Percentiles rank a stretch among this genome's conserved stretches.
Conservation (phyloP, 1,140 invertebrate species). For the Bombus consobrinus region DNA sequence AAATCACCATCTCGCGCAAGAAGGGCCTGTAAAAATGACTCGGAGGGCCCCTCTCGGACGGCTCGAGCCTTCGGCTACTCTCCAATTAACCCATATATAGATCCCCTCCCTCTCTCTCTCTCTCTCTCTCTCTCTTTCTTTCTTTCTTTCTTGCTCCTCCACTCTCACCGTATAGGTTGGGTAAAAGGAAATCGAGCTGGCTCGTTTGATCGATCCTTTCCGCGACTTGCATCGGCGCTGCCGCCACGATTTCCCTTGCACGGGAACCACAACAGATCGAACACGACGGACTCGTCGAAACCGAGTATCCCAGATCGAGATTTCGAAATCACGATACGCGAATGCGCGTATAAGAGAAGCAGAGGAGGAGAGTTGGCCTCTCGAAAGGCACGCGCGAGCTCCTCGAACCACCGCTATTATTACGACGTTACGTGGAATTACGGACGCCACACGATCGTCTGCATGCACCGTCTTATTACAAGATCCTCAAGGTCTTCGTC, state of each 20-base stretch:
- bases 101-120: background rate
- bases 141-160: no score
- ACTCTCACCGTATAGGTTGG: background rate
- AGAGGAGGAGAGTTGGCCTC: background rate
- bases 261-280: background rate
- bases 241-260: background rate
- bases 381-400: conserved; percentile 21
- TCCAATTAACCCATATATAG: conserved; percentile 55
- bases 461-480: conserved; percentile 9
- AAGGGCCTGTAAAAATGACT: conserved; percentile 28
- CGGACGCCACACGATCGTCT: background rate
- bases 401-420: conserved; percentile 19
- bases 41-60: conserved; percentile 11
- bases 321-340: background rate
- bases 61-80: conserved; percentile 36
- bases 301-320: no score
- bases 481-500: conserved; percentile 11
- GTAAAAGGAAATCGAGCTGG: conserved; percentile 31
- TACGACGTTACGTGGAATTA: conserved; percentile 42
- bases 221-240: background rate
- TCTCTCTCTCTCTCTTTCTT: background rate
- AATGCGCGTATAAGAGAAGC: background rate
- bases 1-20: conserved; percentile 16
- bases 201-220: conserved; percentile 34
- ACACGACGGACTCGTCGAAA: background rate